phyloP scores from a whole-genome alignment of 1,140 invertebrate genomes.

The Drosophila triauraria region DNA sequence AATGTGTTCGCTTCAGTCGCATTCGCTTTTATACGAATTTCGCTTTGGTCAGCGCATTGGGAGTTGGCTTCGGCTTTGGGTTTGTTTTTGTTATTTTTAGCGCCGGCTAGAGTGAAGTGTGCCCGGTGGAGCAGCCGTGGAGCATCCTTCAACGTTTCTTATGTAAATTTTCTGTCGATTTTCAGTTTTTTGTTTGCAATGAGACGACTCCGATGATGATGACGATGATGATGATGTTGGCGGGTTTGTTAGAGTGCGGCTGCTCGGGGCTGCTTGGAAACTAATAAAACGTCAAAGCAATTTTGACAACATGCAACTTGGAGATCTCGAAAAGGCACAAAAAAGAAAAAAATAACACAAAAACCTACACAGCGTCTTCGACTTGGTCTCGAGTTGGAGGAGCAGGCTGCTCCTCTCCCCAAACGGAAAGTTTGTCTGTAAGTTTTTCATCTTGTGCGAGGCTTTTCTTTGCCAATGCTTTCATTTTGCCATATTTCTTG shows the following conservation, averaged over 20 bases:
- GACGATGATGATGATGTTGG: conserved; percentile 37
- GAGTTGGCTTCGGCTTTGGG: conserved; percentile 30
- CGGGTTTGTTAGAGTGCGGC: conserved; percentile 50
- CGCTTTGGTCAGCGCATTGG: conserved; percentile 69
- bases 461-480: conserved; percentile 56
- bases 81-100: conserved; percentile 76
- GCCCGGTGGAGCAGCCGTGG: conserved; percentile 38
- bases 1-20: conserved; percentile 62
- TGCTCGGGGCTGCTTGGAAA: conserved; percentile 55
- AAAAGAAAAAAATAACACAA: conserved; percentile 33
- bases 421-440: conserved; percentile 61
- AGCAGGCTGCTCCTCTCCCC: conserved; percentile 42
- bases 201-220: conserved; percentile 10
- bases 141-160: conserved; percentile 78
- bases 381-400: conserved; percentile 14
- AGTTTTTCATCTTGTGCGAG: conserved; percentile 41
- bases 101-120: conserved; percentile 58
- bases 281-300: conserved; percentile 82
- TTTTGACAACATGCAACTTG: conserved; percentile 73
- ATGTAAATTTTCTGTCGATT: conserved; percentile 66
- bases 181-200: conserved; percentile 32
- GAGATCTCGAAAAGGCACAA: conserved; percentile 37
- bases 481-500: conserved; percentile 61
- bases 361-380: conserved; percentile 26
- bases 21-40: conserved; percentile 43